phyloP scores from a whole-genome alignment of 2,888 invertebrate species.

The Hypercompe scribonia region DNA sequence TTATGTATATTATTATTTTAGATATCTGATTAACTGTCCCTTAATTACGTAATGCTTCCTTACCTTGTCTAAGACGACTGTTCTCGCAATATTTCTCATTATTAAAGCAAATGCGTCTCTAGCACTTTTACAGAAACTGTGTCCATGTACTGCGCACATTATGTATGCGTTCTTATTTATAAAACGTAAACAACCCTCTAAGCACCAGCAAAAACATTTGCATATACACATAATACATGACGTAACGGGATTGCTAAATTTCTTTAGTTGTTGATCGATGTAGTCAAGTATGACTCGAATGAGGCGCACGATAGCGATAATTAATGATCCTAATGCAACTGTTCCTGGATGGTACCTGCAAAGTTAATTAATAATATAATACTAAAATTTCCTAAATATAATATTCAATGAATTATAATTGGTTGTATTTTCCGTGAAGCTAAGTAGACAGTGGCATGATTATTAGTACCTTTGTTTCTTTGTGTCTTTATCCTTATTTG shows the following conservation, averaged over 20 bases:
- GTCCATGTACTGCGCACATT: slow-evolving; percentile 98
- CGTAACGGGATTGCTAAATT: slow-evolving; percentile 90
- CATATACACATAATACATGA: slow-evolving; percentile 90
- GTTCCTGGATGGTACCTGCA: slow-evolving; percentile 95
- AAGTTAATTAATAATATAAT: slow-evolving; percentile 25
- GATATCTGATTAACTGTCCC: too few species aligned
- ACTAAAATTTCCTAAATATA: not conserved
- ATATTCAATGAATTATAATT: too few species aligned
- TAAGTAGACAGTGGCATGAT: too few species aligned
- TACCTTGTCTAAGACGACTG: slow-evolving; percentile 93
- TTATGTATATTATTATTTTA: too few species aligned
- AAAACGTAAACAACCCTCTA: slow-evolving; percentile 95
- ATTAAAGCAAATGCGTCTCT: slow-evolving; percentile 95
- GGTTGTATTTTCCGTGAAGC: too few species aligned
- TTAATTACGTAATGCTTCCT: not conserved
- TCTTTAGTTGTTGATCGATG: slow-evolving; percentile 93
- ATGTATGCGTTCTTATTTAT: slow-evolving; percentile 96
- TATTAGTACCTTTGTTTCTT: too few species aligned
- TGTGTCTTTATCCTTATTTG: too few species aligned
- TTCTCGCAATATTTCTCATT: slow-evolving; percentile 93
- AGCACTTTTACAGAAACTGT: slow-evolving; percentile 96
- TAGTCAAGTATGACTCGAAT: slow-evolving; percentile 95
- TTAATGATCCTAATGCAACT: slow-evolving; percentile 95
- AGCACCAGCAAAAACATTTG: slow-evolving; percentile 94
- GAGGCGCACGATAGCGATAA: slow-evolving; percentile 95